These are phyloP conservation scores for Drosophila monieri DNA, from an alignment of 2,888 invertebrate species.

Conservation along the genomic window DNA sequence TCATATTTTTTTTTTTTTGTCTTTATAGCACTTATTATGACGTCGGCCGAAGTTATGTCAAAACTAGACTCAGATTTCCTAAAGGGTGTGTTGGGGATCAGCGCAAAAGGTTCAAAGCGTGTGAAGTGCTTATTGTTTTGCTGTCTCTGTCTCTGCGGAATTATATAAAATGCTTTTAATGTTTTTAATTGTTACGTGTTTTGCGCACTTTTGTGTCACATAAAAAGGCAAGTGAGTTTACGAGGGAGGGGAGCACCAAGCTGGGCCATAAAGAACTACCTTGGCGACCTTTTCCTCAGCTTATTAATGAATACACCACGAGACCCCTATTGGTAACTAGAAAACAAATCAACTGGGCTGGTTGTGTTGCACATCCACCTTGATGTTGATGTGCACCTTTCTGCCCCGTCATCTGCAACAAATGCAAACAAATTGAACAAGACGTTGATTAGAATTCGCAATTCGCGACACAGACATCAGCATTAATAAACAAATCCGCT, in stretches of 20 bases:
- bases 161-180: slow-evolving; percentile 71
- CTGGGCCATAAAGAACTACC: slow-evolving; percentile 28
- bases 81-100: slow-evolving; percentile 56
- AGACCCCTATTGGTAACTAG: not conserved
- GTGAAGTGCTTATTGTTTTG: slow-evolving; percentile 58
- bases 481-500: slow-evolving; percentile 21
- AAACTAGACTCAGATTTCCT: slow-evolving; percentile 63
- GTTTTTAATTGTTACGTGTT: slow-evolving; percentile 73
- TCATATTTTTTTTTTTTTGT: slow-evolving; percentile 33
- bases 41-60: slow-evolving; percentile 37
- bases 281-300: not conserved
- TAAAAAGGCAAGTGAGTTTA: slow-evolving; percentile 3
- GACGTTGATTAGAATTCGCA: slow-evolving; percentile 37
- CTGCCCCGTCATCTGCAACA: slow-evolving; percentile 20
- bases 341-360: not conserved
- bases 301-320: not conserved
- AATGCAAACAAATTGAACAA: slow-evolving; percentile 27
- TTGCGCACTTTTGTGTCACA: slow-evolving; percentile 53
- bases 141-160: slow-evolving; percentile 37
- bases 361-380: not conserved
- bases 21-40: slow-evolving; percentile 49
- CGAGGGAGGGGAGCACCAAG: not conserved
- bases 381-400: not conserved
- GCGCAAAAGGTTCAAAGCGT: slow-evolving; percentile 50
- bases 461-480: slow-evolving; percentile 11